Evolutionary conservation across 2,113 vertebrate species (phyloP).

Genomic region (Oryzias woworae): DNA sequence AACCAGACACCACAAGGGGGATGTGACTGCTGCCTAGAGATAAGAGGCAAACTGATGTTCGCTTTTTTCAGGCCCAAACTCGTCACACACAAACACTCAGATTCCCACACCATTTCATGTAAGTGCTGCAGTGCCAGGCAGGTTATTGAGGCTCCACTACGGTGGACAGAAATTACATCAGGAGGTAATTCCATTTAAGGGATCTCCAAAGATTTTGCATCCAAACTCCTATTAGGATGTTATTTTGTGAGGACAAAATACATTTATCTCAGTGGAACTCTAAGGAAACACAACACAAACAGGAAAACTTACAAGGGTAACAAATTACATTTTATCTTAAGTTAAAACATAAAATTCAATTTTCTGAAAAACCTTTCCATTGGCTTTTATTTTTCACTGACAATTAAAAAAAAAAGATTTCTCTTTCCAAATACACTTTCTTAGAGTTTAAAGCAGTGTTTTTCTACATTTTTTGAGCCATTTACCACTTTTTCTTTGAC

Average conservation of each 20-base stretch:
- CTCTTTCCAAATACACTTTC: no score
- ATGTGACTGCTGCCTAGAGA: constrained; percentile 30
- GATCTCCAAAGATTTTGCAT: constrained; percentile 28
- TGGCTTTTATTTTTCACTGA: no score
- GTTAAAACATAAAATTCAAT: no score
- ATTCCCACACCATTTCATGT: background rate
- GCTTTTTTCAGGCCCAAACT: constrained; percentile 7
- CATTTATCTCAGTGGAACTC: constrained; percentile 31
- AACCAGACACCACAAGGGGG: constrained; percentile 30
- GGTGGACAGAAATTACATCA: constrained; percentile 20
- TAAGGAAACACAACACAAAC: constrained; percentile 20
- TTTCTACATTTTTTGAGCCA: no score
- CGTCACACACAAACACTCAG: background rate
- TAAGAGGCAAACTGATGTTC: constrained; percentile 25
- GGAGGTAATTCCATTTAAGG: constrained; percentile 37
- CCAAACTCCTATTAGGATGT: constrained; percentile 22
- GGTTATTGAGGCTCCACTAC: constrained; percentile 18
- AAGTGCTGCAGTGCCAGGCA: constrained; percentile 9
- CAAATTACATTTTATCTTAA: no score
- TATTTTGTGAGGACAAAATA: constrained; percentile 34
- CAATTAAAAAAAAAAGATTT: no score
- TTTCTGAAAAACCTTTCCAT: no score
- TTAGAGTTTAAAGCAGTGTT: no score
- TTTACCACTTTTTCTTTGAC: no score
- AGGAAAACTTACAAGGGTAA: constrained; percentile 8